These are phyloP conservation scores for Pseudomyrmex sp. DNA, from an alignment of 1,140 invertebrate genomes.

Conservation along the genomic window DNA sequence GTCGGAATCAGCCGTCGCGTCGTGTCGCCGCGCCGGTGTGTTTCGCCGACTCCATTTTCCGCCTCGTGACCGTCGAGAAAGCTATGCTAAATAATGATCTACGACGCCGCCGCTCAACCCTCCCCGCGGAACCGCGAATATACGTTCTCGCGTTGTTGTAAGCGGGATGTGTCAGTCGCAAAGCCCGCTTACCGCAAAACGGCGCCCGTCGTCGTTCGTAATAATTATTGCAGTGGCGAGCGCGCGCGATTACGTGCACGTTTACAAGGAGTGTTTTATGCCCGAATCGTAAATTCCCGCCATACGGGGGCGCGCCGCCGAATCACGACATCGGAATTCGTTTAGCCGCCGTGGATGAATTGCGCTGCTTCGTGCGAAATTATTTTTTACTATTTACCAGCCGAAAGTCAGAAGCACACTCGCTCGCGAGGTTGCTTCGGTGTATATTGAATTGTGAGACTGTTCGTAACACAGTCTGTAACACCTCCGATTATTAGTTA, in stretches of 20 bases:
- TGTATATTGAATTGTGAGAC: slow-evolving; percentile 1
- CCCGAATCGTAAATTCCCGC: slow-evolving; percentile 32
- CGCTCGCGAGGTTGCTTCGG: not conserved
- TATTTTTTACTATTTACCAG: slow-evolving; percentile 41
- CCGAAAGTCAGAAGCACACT: not conserved
- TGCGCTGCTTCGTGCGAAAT: slow-evolving; percentile 20
- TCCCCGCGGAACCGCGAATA: slow-evolving; percentile 61
- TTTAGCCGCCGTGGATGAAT: slow-evolving; percentile 45
- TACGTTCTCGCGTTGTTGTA: slow-evolving; percentile 2
- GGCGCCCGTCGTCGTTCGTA: slow-evolving; percentile 51
- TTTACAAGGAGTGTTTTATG: slow-evolving; percentile 60
- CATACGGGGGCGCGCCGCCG: slow-evolving; percentile 29
- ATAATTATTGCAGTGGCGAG: slow-evolving; percentile 51
- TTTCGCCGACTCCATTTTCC: slow-evolving; percentile 71
- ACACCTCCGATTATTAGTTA: not conserved
- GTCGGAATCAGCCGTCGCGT: slow-evolving; percentile 22
- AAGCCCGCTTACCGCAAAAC: slow-evolving; percentile 48
- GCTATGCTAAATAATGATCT: slow-evolving; percentile 82
- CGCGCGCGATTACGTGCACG: slow-evolving; percentile 44
- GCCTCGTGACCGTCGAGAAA: slow-evolving; percentile 62
- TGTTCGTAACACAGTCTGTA: not conserved
- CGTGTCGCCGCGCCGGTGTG: not conserved
- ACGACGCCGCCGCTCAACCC: slow-evolving; percentile 61
- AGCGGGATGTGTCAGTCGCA: slow-evolving; percentile 33
- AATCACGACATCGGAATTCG: slow-evolving; percentile 56